phyloP scores from a whole-genome alignment of 2,797 vertebrate species.

The Anas flavirostris region DNA sequence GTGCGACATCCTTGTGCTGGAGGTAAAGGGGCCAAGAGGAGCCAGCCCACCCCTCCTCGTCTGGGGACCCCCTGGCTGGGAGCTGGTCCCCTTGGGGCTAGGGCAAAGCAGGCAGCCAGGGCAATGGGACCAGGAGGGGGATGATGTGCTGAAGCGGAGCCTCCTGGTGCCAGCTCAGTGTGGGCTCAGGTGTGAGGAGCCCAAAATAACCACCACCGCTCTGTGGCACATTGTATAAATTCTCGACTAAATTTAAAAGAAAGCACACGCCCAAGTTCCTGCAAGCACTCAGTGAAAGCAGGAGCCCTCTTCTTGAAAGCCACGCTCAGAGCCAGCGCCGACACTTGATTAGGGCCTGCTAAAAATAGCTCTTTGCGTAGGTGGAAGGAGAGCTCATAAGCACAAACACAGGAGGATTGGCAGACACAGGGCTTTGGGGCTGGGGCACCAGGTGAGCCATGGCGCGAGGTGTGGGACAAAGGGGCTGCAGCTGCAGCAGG shows the following conservation, averaged over 20 bases:
- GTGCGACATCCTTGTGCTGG: not conserved
- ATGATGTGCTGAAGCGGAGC: not conserved
- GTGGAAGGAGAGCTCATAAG: constrained; percentile 40
- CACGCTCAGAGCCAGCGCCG: not conserved
- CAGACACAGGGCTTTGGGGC: not conserved
- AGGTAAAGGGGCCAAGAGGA: not conserved
- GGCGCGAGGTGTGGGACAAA: not conserved
- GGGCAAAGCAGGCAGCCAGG: not conserved
- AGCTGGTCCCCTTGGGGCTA: accelerated
- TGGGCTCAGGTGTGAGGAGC: constrained; percentile 12
- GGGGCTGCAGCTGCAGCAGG: not conserved
- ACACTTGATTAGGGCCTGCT: constrained; percentile 25
- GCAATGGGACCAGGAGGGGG: accelerated
- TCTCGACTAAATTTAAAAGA: constrained; percentile 10
- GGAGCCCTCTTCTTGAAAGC: constrained; percentile 17
- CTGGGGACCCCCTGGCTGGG: not conserved
- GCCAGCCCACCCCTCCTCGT: not conserved
- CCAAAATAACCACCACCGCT: not conserved
- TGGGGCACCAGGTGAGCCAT: not conserved
- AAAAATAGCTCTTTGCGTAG: constrained; percentile 52
- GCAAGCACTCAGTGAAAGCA: not conserved
- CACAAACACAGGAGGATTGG: not conserved
- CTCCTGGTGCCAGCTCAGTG: not conserved
- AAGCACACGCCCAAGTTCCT: not conserved
- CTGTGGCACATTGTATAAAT: not conserved